Conservation (phyloP, 2,113 vertebrate species). For the Mugil cephalus region DNA sequence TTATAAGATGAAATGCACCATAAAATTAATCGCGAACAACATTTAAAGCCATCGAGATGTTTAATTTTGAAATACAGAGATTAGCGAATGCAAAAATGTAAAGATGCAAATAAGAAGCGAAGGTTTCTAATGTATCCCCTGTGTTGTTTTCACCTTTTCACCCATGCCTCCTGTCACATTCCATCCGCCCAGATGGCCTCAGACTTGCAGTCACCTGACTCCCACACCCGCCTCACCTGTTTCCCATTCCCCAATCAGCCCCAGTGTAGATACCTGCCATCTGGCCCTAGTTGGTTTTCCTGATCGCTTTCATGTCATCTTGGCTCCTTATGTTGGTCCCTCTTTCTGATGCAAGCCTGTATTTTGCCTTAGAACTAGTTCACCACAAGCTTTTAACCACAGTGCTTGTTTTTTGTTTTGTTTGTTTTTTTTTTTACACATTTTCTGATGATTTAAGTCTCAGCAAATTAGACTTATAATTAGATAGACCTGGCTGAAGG, state of each 20-base stretch:
- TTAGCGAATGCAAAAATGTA: not conserved
- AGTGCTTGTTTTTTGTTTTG: too few species aligned
- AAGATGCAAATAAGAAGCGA: not conserved
- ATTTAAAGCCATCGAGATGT: conserved; percentile 9
- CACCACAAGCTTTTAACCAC: too few species aligned
- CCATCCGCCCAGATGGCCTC: conserved; percentile 1
- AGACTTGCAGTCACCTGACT: not conserved
- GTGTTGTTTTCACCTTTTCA: not conserved
- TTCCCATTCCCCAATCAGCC: conserved; percentile 7
- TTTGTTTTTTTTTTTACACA: too few species aligned
- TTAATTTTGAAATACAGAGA: too few species aligned
- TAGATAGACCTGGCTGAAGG: too few species aligned
- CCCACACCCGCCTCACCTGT: not conserved
- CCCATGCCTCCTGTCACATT: not conserved
- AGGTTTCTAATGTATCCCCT: not conserved
- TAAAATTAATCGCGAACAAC: too few species aligned
- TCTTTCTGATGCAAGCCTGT: not conserved
- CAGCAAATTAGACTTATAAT: too few species aligned
- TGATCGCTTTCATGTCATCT: not conserved
- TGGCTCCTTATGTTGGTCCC: not conserved
- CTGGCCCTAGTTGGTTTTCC: not conserved
- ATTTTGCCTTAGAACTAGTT: not conserved
- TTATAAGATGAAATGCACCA: not conserved
- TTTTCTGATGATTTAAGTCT: too few species aligned
- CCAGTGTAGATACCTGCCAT: conserved; percentile 1